A percentile compares a stretch with the other conserved stretches of the same genome.
Evolutionary conservation across 2,113 vertebrate species (phyloP).

Genomic region (Spermophilus dauricus): DNA sequence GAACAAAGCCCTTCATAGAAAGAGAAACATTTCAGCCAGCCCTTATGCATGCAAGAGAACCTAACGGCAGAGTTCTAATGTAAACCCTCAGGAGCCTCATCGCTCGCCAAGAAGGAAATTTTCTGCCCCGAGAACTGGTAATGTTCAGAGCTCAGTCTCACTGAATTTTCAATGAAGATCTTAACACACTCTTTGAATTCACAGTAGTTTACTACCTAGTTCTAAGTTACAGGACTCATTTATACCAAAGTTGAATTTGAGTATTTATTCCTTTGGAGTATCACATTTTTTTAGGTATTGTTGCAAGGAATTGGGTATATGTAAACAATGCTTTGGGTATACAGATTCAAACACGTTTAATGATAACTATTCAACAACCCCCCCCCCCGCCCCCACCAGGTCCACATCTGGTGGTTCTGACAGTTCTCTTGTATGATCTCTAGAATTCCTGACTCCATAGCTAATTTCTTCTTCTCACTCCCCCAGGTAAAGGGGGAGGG

Average conservation of each 20-base stretch:
- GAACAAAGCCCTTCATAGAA: not conserved
- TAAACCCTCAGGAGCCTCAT: slow-evolving; percentile 81
- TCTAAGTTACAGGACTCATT: slow-evolving; percentile 7
- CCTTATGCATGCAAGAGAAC: not conserved
- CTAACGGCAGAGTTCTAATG: not conserved
- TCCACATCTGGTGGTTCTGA: not conserved
- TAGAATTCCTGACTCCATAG: not conserved
- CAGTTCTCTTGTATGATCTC: not conserved
- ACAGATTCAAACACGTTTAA: not conserved
- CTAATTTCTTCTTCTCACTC: not conserved
- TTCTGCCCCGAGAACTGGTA: slow-evolving; percentile 98
- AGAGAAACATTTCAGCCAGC: not conserved
- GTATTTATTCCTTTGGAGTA: not conserved
- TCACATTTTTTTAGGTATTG: not conserved
- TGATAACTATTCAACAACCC: not conserved
- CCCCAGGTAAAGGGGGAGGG: not conserved
- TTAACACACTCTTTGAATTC: not conserved
- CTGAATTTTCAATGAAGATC: not conserved
- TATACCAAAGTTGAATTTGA: not conserved
- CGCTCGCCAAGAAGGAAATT: slow-evolving; percentile 95
- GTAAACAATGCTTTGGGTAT: not conserved
- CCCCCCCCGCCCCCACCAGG: too few species aligned
- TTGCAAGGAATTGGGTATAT: not conserved
- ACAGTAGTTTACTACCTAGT: not conserved
- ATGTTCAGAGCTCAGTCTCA: slow-evolving; percentile 77